Percentiles rank a stretch among this genome's conserved stretches.
These are phyloP conservation scores for Esox lucius DNA, from an alignment of 2,797 vertebrate genomes.

Conservation along the genomic window DNA sequence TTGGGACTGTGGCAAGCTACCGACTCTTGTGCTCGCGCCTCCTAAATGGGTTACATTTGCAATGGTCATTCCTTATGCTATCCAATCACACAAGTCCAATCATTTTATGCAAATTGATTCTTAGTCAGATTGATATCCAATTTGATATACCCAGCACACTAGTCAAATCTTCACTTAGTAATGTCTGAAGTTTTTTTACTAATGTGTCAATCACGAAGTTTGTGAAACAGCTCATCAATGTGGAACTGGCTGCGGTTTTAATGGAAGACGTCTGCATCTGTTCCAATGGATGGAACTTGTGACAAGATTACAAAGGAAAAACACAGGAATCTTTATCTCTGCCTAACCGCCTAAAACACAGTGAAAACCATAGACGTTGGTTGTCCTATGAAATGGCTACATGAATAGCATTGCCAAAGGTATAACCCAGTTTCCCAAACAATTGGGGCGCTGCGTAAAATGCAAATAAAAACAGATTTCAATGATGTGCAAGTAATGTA, in stretches of 20 bases:
- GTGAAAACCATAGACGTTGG: constrained; percentile 8
- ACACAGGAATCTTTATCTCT: background rate
- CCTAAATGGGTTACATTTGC: constrained; percentile 52
- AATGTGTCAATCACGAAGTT: constrained; percentile 34
- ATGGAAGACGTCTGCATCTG: constrained; percentile 24
- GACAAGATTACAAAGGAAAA: background rate
- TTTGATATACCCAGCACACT: constrained; percentile 30
- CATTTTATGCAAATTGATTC: constrained; percentile 46
- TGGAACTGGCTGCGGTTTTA: constrained; percentile 10
- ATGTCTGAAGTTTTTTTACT: constrained; percentile 36
- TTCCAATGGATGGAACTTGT: constrained; percentile 19
- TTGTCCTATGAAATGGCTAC: background rate
- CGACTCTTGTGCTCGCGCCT: background rate
- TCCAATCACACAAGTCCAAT: constrained; percentile 31
- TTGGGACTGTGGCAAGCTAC: constrained; percentile 5
- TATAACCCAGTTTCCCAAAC: no score
- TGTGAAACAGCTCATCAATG: constrained; percentile 2
- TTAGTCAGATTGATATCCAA: constrained; percentile 37
- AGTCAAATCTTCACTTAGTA: constrained; percentile 24
- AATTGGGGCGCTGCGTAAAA: no score
- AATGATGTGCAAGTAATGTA: no score
- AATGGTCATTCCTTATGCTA: constrained; percentile 29
- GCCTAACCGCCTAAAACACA: constrained; percentile 20
- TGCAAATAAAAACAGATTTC: no score
- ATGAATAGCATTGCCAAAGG: background rate